Evolutionary conservation across 2,888 invertebrate genomes (phyloP).

Genomic region (Microchrysa polita): DNA sequence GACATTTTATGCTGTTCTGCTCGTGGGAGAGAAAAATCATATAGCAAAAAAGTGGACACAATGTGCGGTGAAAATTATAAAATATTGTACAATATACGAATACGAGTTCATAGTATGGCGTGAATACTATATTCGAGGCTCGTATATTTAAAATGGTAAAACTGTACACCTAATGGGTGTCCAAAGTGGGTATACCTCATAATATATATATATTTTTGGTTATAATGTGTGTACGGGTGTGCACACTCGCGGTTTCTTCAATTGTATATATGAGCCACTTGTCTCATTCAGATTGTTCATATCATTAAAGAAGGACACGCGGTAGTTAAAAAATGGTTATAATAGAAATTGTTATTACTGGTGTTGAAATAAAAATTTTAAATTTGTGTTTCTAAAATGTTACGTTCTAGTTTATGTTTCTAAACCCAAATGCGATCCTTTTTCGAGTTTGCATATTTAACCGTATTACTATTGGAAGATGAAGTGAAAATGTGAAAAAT

Average conservation of each 20-base stretch:
- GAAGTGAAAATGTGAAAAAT: no score
- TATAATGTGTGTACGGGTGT: conserved; percentile 5
- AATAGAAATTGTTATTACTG: conserved; percentile 13
- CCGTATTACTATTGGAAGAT: no score
- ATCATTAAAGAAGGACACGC: conserved; percentile 43
- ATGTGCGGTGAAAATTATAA: conserved; percentile 48
- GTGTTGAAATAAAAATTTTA: neutral
- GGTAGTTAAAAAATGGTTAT: conserved; percentile 7
- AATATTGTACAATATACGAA: conserved; percentile 46
- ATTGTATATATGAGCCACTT: conserved; percentile 9
- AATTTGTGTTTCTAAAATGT: no score
- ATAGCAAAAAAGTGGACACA: conserved; percentile 29
- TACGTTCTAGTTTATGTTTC: no score
- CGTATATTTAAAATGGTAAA: conserved; percentile 48
- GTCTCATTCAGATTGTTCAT: conserved; percentile 38
- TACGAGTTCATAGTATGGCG: conserved; percentile 41
- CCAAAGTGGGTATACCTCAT: no score
- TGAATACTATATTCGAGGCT: conserved; percentile 46
- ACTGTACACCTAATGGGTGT: conserved; percentile 4
- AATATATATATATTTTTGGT: no score
- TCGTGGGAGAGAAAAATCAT: no score
- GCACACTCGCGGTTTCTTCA: conserved; percentile 32
- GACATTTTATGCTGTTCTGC: conserved; percentile 48
- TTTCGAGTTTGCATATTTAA: no score
- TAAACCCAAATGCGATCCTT: no score